A percentile compares a stretch with the other conserved stretches of the same genome.
Evolutionary conservation across 2,113 vertebrate genomes (phyloP).

Genomic region (Vidua macroura): DNA sequence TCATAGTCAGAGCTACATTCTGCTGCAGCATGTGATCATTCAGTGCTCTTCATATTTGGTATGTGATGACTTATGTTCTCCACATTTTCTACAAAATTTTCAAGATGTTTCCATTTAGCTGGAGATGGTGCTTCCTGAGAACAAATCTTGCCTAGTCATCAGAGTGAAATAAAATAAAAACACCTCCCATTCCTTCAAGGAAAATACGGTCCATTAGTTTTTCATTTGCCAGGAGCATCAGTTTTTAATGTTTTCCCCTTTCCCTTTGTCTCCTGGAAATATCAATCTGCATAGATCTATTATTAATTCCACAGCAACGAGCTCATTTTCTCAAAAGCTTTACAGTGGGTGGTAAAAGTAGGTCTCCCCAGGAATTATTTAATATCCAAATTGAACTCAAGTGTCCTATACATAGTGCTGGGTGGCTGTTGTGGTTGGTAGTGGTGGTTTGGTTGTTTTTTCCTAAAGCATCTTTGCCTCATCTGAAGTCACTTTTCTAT

Average conservation of each 20-base stretch:
- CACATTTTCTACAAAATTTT: not conserved
- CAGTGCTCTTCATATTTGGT: not conserved
- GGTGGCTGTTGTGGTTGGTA: not conserved
- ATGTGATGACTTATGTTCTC: not conserved
- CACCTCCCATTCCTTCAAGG: not conserved
- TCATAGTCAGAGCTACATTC: not conserved
- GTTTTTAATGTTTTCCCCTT: conserved; percentile 27
- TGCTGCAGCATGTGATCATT: not conserved
- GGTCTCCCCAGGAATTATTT: not conserved
- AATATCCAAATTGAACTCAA: not conserved
- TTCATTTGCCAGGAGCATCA: conserved; percentile 38
- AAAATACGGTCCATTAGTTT: conserved; percentile 21
- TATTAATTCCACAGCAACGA: conserved; percentile 1
- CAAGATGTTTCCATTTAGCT: not conserved
- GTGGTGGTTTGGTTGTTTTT: not conserved
- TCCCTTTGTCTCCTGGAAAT: conserved; percentile 19
- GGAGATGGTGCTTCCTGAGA: not conserved
- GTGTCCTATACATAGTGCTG: not conserved
- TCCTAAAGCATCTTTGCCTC: not conserved
- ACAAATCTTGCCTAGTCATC: not conserved
- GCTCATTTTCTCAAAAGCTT: conserved; percentile 4
- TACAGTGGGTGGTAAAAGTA: not conserved
- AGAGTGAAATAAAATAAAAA: not conserved
- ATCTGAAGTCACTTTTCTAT: not conserved
- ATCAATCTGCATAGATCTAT: conserved; percentile 33